phyloP scores from a whole-genome alignment of 1,140 invertebrate species.

The Laupala kohalensis region DNA sequence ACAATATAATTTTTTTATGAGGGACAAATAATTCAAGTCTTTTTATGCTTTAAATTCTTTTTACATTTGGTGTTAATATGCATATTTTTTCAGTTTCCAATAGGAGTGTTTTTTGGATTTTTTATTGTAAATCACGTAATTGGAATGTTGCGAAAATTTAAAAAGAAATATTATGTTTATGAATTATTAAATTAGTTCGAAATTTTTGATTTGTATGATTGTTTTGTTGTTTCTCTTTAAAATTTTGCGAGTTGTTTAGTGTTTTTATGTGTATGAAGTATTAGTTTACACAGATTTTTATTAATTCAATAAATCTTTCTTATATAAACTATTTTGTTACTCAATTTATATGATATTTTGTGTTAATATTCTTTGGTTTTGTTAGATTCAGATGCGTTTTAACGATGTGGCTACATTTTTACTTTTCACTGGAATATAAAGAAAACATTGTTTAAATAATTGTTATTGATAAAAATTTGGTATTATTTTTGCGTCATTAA shows the following conservation, averaged over 20 bases:
- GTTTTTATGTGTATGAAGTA: neutral
- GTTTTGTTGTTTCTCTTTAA: neutral
- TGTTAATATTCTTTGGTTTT: neutral
- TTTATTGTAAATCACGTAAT: no score
- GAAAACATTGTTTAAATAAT: no score
- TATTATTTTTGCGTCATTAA: no score
- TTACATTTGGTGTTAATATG: no score
- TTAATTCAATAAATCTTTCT: neutral
- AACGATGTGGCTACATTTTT: neutral
- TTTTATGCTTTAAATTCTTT: no score
- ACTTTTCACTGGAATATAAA: no score
- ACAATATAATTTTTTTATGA: no score
- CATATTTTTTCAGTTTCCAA: no score
- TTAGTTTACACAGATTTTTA: neutral
- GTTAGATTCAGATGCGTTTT: neutral
- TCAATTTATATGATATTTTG: neutral
- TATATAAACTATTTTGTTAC: neutral
- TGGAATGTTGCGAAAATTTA: no score
- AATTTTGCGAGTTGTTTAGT: neutral
- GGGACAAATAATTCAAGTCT: no score
- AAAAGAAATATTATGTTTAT: neutral
- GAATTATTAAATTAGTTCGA: neutral
- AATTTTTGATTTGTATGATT: neutral
- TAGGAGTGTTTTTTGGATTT: no score
- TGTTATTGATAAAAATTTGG: no score